Base-by-base conservation (phyloP, 2,888 invertebrate genomes). In the Lamproptera curius region DNA sequence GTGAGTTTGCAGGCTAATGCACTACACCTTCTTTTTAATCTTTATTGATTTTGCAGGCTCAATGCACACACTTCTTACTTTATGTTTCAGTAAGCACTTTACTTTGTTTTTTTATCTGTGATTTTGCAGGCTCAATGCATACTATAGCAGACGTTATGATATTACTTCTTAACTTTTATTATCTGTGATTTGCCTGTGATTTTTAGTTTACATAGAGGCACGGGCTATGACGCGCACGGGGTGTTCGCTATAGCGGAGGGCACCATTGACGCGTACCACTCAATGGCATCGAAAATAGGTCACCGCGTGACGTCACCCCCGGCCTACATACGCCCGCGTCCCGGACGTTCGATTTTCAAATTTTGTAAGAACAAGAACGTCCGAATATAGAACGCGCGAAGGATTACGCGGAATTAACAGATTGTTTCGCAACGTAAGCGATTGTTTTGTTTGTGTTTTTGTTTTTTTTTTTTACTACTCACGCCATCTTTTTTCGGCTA, bases 261-360 rank as follows among this genome's bases (percentile, higher is more conserved):
- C 69, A 83, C 85, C 86, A 86, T 87, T 87, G 86, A 87, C 86
- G 86, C 76, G 81, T 76, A 70, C 68, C 77, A 76, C 81, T 87
- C 85, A 86, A 87, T 87, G 86, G 85, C 85, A 71, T 53, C 61
- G 61, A 68, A 84, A 75, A 63, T 86, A 67, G 86, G 86, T 85
- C 86, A 81, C 64, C 70, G 65, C 59, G 56, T 85, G 86, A 86
- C 86, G 86, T 86, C 86, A 86, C 70, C 34, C 61, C 39, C 81
- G 83, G 67, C 86, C 86, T 85, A 86, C 83, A 83, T 87, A 74
- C 77, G 63, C 62, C 76, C 76, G 78, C 48, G 54, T 58, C 50
- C 55, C 43, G 63, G 62, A 63, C 61, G 60, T 61, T 56, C 53
- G 67, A 67, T 65, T 62, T 63, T 63, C 65, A 54, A 60, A 66